Conservation (phyloP, 2,888 invertebrate genomes). For the Chelonus formosanus region DNA sequence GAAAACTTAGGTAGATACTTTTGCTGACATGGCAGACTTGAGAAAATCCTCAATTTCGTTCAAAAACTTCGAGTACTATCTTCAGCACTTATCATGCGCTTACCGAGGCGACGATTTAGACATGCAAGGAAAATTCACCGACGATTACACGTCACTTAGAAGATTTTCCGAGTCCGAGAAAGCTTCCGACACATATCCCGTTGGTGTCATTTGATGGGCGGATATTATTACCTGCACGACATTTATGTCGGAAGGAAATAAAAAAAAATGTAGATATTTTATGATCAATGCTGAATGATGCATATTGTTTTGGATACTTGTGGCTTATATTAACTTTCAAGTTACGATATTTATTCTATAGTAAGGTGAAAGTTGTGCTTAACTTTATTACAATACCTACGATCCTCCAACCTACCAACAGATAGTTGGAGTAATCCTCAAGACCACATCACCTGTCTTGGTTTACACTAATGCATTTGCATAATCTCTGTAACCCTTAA, state of each 20-base stretch:
- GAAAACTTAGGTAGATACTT: constrained; percentile 21
- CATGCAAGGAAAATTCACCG: constrained; percentile 41
- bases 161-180: neutral
- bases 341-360: neutral
- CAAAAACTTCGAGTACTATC: constrained; percentile 28
- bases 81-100: constrained; percentile 28
- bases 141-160: constrained; percentile 20
- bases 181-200: neutral
- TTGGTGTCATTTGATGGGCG: constrained; percentile 7
- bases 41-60: constrained; percentile 44
- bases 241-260: neutral
- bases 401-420: constrained; percentile 24
- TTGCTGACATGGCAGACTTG: constrained; percentile 26
- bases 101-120: constrained; percentile 31
- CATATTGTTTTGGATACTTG: too few relatives aligned
- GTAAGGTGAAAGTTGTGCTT: neutral
- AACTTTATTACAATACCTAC: neutral
- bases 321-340: too few relatives aligned
- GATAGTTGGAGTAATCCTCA: constrained; percentile 42
- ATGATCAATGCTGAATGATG: too few relatives aligned
- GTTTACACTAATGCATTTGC: constrained; percentile 45
- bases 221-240: neutral
- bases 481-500: constrained; percentile 43
- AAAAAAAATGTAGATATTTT: neutral
- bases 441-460: constrained; percentile 45